Conservation (phyloP, 2,113 vertebrate genomes). For the Laterallus jamaicensis region DNA sequence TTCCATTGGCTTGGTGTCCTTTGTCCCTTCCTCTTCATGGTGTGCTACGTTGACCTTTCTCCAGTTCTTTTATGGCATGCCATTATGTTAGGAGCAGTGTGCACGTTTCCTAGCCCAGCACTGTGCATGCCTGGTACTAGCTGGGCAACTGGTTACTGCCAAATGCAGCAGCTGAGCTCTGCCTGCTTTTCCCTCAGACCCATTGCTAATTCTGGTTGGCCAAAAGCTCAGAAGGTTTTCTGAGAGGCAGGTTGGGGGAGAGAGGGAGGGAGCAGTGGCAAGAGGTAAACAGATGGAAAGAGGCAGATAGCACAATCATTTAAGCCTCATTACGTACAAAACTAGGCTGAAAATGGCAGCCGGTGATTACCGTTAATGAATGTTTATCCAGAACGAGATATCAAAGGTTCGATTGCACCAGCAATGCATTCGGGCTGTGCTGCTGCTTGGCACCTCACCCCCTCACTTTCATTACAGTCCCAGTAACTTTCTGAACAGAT, state of each 20-base stretch:
- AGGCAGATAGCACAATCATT: background rate
- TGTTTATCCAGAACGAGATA: background rate
- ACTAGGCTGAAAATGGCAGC: background rate
- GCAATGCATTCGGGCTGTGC: background rate
- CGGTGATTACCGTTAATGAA: background rate
- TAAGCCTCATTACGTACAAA: background rate
- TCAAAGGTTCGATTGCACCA: background rate
- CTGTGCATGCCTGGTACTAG: background rate
- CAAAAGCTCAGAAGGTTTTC: constrained; percentile 17
- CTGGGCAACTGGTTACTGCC: background rate
- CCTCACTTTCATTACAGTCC: background rate
- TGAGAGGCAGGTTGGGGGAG: background rate
- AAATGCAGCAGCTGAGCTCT: background rate
- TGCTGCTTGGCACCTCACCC: background rate
- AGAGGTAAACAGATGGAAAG: constrained; percentile 7
- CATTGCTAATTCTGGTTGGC: background rate
- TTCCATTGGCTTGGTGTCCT: background rate
- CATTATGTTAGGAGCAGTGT: rapidly evolving
- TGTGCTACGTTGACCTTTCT: background rate
- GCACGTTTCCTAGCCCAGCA: background rate
- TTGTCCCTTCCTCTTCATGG: background rate
- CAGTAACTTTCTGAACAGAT: background rate
- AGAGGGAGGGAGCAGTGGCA: background rate
- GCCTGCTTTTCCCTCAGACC: background rate
- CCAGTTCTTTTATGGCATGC: background rate